Base-by-base conservation (phyloP, 2,888 invertebrate genomes). In the Oligia strigilis region DNA sequence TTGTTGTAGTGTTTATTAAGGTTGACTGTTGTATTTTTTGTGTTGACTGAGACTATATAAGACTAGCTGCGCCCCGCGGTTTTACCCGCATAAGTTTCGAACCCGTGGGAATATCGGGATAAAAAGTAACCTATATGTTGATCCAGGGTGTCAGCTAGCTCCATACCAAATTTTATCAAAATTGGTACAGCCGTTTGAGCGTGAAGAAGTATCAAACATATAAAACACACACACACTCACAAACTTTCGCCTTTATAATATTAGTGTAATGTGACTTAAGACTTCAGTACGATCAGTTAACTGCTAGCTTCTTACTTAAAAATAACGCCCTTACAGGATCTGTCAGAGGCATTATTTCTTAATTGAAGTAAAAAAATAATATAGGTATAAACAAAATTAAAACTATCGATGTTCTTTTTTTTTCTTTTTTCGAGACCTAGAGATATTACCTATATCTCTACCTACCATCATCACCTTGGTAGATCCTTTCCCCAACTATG, bases 1-100 rank as follows among this genome's bases (percentile, higher is more conserved):
- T 72, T 36, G 67, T 55, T 77, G 43, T 36, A 67, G 19, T 60
- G 64, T 29, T 60, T 60, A 60, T 60, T 60, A n/a, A 58, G n/a
- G 11, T 58, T n/a, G 58, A 58, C n/a, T 64, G 19, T 1, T 58
- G 4, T 62, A 5, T 52, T 60, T 14, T 6, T 43, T 4, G 8
- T 52, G 8, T 29, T 40, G 13, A 19, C 17, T 29, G 0, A 49
- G 49, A n/a, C 40, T 19, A 13, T 11, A 55, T 9, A 43, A 9
- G 11, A 36, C 2, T 36, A 36, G 3, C 36, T 36, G 36, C 36
- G 36, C 36, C 36, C 36, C 4, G 36, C 36, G 3, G 36, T 36
- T 36, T 36, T 4, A 36, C 36, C 3, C 3, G 36, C 3, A 36
- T 36, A 36, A 36, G 3, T 36, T 36, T 36, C 4, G 36, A 36